Evolutionary conservation across 2,797 vertebrate genomes (phyloP).

Genomic region (Falco cherrug): DNA sequence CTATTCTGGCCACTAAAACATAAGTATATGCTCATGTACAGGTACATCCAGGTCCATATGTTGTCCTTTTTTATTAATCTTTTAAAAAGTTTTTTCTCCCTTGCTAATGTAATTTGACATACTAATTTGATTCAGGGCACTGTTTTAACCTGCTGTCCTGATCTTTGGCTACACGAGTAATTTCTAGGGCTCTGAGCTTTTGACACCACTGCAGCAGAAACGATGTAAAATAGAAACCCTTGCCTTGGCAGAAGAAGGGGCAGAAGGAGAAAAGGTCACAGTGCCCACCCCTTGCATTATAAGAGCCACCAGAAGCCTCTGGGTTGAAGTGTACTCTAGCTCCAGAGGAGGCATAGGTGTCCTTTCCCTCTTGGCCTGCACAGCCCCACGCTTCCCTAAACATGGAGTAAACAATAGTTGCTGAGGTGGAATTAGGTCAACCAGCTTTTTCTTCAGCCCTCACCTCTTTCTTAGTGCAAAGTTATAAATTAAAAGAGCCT

Average conservation of each 20-base stretch:
- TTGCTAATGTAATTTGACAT: background rate
- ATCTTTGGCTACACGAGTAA: background rate
- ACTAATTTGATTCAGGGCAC: background rate
- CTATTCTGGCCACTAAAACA: background rate
- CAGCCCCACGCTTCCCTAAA: background rate
- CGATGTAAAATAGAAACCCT: background rate
- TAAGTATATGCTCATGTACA: background rate
- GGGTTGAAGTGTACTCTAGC: background rate
- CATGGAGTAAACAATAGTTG: background rate
- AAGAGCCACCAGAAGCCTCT: background rate
- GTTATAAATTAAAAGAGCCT: background rate
- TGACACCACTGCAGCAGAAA: background rate
- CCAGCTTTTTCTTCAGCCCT: background rate
- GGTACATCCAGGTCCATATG: background rate
- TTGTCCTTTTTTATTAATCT: background rate
- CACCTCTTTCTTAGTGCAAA: background rate
- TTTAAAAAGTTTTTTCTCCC: background rate
- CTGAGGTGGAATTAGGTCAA: background rate
- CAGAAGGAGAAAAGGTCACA: background rate
- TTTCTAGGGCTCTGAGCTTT: background rate
- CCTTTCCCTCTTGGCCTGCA: background rate
- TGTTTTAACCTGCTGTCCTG: background rate
- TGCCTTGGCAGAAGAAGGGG: background rate
- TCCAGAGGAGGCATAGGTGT: background rate
- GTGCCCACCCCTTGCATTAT: fast-evolving